These are phyloP conservation scores for Pseudobourletiella spinata DNA, from an alignment of 1,140 invertebrate species.

Conservation along the genomic window DNA sequence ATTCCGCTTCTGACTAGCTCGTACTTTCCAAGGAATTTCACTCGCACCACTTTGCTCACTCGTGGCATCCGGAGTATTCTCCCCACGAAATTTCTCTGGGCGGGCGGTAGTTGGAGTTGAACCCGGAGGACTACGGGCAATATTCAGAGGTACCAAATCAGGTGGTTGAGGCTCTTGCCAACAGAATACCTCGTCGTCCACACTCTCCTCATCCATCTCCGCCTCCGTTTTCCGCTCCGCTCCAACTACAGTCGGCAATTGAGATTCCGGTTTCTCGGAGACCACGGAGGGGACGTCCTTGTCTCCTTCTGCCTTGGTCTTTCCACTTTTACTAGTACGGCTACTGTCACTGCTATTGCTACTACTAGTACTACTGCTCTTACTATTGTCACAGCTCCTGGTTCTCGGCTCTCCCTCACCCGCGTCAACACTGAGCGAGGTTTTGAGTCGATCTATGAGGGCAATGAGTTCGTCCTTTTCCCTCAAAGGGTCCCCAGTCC, in stretches of 20 bases:
- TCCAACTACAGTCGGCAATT: neutral
- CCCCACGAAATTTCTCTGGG: neutral
- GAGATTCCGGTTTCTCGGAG: neutral
- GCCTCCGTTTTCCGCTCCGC: neutral
- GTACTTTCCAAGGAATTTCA: conserved; percentile 33
- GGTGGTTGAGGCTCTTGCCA: conserved; percentile 13
- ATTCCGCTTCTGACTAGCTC: conserved; percentile 42
- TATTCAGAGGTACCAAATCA: neutral
- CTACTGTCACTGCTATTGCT: neutral
- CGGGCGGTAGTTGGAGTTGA: neutral
- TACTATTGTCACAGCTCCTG: too few species aligned
- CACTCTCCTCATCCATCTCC: neutral
- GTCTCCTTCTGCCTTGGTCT: neutral
- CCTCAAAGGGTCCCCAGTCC: conserved; percentile 31
- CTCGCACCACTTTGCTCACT: conserved; percentile 2
- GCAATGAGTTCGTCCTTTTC: conserved; percentile 57
- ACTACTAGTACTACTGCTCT: neutral
- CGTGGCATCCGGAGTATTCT: neutral
- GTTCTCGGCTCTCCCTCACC: too few species aligned
- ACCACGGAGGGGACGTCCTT: neutral
- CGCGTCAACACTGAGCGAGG: conserved; percentile 47
- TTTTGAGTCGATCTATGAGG: conserved; percentile 63
- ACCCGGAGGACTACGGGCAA: neutral
- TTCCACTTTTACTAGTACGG: neutral
- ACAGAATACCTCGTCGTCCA: neutral